Conservation (phyloP, 92 coral and sea anemone species). For the Siderastrea radians region DNA sequence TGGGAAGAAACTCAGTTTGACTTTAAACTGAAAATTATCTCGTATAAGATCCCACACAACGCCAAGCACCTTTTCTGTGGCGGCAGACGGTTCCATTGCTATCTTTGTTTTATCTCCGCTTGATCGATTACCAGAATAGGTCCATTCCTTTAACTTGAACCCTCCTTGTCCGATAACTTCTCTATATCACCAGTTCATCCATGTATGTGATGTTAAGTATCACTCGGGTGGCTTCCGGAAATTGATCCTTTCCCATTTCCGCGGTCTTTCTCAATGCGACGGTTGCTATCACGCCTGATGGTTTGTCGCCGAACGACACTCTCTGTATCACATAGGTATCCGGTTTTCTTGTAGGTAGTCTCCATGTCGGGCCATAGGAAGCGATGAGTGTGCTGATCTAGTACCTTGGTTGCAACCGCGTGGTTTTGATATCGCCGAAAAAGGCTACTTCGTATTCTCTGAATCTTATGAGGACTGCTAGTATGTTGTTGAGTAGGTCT, state of each 20-base stretch:
- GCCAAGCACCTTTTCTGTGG: no score
- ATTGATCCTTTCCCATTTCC: conserved; percentile 40
- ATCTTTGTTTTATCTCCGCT: no score
- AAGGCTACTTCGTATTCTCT: conserved; percentile 48
- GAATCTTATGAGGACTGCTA: conserved; percentile 52
- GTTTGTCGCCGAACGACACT: conserved; percentile 70
- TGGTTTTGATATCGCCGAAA: conserved; percentile 63
- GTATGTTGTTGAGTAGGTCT: no score
- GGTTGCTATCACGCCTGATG: conserved; percentile 75
- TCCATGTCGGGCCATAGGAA: conserved; percentile 70
- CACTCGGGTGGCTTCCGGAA: not conserved
- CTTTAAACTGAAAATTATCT: no score
- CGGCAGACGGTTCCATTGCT: no score
- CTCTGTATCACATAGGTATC: conserved; percentile 47
- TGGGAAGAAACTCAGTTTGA: no score
- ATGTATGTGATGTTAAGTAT: not conserved
- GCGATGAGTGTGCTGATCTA: conserved; percentile 70
- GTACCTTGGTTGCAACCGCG: conserved; percentile 38
- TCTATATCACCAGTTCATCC: conserved; percentile 34
- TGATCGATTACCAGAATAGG: no score
- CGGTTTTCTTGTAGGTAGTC: conserved; percentile 45
- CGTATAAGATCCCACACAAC: no score
- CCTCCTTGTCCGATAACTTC: conserved; percentile 30
- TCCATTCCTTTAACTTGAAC: not conserved
- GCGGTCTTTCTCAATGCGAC: conserved; percentile 69